These are phyloP conservation scores for Agrilus biguttatus DNA, from an alignment of 2,888 invertebrate genomes.

Conservation along the genomic window DNA sequence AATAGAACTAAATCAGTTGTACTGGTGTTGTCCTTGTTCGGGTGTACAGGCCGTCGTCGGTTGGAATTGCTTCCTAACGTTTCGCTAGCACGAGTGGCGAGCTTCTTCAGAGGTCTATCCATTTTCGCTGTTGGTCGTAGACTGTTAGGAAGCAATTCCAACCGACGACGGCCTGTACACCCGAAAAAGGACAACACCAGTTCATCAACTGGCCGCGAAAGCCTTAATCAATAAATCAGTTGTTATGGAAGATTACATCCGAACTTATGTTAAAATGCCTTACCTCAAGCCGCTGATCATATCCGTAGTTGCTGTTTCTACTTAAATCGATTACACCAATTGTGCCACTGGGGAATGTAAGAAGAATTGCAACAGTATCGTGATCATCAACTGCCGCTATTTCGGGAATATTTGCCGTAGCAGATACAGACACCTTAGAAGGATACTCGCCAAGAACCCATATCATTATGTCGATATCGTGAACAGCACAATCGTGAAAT, in stretches of 20 bases:
- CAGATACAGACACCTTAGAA: conserved; percentile 37
- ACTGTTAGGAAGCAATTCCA: too few relatives aligned
- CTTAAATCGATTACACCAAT: conserved; percentile 48
- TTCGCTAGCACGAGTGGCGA: too few relatives aligned
- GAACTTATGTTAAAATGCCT: conserved; percentile 8
- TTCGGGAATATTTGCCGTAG: conserved; percentile 41
- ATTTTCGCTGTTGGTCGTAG: too few relatives aligned
- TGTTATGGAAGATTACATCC: neutral
- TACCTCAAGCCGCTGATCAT: conserved; percentile 51
- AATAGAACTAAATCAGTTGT: too few relatives aligned
- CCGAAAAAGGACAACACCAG: too few relatives aligned
- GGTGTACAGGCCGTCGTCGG: too few relatives aligned
- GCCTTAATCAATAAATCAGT: too few relatives aligned
- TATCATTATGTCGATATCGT: conserved; percentile 51
- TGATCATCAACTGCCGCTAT: conserved; percentile 45
- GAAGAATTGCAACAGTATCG: conserved; percentile 44
- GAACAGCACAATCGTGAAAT: conserved; percentile 54
- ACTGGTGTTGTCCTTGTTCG: too few relatives aligned
- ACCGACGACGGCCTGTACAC: too few relatives aligned
- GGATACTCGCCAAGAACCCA: conserved; percentile 51
- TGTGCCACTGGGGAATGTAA: conserved; percentile 48
- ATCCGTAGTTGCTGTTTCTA: conserved; percentile 46
- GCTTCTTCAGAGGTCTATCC: too few relatives aligned
- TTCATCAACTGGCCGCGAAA: too few relatives aligned
- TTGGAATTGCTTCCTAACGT: too few relatives aligned